Base-by-base conservation (phyloP, 2,888 invertebrate species). In the Calliopum simillimum region DNA sequence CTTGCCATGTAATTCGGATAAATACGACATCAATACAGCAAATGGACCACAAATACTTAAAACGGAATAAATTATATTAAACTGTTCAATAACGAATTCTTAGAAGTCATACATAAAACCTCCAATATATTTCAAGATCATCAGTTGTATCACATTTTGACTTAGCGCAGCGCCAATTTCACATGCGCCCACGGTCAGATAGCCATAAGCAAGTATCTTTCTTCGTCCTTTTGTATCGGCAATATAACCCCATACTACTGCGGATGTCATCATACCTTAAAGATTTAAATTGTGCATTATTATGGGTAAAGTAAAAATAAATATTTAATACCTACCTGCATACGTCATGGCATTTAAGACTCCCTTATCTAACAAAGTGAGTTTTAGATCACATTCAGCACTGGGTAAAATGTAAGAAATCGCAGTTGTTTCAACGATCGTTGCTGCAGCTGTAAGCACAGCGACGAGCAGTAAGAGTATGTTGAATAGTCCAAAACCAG, bases 181-280 rank as follows among this genome's bases (percentile, higher is more conserved):
- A 75, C 91, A 89, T 59, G 91, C 74, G 0, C 89, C 90, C 53
- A 93, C 89, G 12, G 88, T 79, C 49, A 93, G 80, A 78, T 91
- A 91, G 0, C 93, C 93, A 80, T 89, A 88, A 23, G 91, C 86
- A 77, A 94, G 87, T 59, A 94, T 88, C 78, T 89, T 89, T 74
- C 89, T 89, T 70, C 93, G 87, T 4, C 93, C 94, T 69, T 91
- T 88, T 0, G 91, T 91, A 80, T 94, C 94, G 0, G 93, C 91
- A 4, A 93, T 82, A 80, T 91, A 93, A 0, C 94, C 94, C 94
- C 94, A 94, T 4, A 92, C 74, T 80, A 93, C 88, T 0, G 92
- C 92, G 55, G 93, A 92, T 1, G 89, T 87, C 75, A 92, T 91
- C 93, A 94, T 94, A 47, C 76, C 76, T 76, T 19, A 13, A 25